These are phyloP conservation scores for Bufo bufo DNA, from an alignment of 2,113 vertebrate species.

Conservation along the genomic window DNA sequence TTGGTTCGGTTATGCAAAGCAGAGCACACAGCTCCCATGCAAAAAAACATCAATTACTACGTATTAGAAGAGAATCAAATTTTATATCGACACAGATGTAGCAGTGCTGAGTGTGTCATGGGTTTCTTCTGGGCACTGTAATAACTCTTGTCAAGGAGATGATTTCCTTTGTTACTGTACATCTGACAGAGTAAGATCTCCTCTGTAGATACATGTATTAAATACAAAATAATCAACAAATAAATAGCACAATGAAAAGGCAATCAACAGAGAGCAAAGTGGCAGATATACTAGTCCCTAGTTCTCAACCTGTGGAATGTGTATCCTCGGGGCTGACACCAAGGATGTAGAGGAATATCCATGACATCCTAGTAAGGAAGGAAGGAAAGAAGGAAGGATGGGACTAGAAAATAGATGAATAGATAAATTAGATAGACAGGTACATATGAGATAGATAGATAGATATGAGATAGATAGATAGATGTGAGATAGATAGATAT, in stretches of 20 bases:
- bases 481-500: neutral
- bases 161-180: neutral
- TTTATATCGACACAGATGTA: neutral
- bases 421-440: neutral
- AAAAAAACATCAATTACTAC: neutral
- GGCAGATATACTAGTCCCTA: too few relatives aligned
- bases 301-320: too few relatives aligned
- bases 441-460: neutral
- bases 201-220: too few relatives aligned
- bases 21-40: neutral
- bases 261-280: too few relatives aligned
- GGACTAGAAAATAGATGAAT: neutral
- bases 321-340: too few relatives aligned
- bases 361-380: too few relatives aligned
- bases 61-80: neutral
- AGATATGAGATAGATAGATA: too few relatives aligned
- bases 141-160: neutral
- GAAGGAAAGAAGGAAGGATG: too few relatives aligned
- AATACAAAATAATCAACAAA: too few relatives aligned
- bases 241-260: too few relatives aligned
- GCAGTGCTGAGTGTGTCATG: neutral
- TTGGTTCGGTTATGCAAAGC: neutral
- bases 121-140: neutral
- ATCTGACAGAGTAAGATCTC: too few relatives aligned
- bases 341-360: too few relatives aligned